Percentiles rank a stretch among this genome's conserved stretches.
These are phyloP conservation scores for Phasianus colchicus DNA, from an alignment of 2,113 vertebrate species.

Conservation along the genomic window DNA sequence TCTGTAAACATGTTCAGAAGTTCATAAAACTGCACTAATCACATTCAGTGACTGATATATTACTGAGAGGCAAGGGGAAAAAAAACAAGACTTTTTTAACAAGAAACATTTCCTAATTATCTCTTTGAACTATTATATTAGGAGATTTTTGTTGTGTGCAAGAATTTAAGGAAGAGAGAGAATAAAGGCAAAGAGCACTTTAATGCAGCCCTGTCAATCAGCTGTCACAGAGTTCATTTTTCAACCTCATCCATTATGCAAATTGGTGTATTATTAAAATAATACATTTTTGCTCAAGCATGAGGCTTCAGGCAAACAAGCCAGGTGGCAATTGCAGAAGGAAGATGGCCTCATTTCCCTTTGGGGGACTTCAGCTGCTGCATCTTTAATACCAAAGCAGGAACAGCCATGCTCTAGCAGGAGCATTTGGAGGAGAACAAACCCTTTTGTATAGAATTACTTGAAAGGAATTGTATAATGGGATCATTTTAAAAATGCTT, in stretches of 20 bases:
- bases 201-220: conserved; percentile 50
- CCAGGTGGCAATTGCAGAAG: neutral
- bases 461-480: neutral
- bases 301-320: conserved; percentile 35
- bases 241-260: conserved; percentile 56
- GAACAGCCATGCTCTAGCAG: neutral
- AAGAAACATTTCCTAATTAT: conserved; percentile 10
- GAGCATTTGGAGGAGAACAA: neutral
- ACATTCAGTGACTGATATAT: fast-evolving
- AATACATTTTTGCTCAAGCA: conserved; percentile 13
- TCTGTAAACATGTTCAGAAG: neutral
- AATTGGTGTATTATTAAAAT: conserved; percentile 38
- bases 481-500: neutral
- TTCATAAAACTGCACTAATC: neutral
- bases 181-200: conserved; percentile 24
- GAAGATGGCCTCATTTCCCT: neutral
- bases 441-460: neutral
- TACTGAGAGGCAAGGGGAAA: neutral
- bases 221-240: conserved; percentile 28
- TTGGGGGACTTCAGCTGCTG: conserved; percentile 23
- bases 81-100: neutral
- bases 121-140: neutral
- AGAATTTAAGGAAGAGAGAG: neutral
- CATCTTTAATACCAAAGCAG: conserved; percentile 1
- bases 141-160: neutral